Evolutionary conservation across 2,797 vertebrate genomes (phyloP).

Genomic region (Brachyalestes nurse): DNA sequence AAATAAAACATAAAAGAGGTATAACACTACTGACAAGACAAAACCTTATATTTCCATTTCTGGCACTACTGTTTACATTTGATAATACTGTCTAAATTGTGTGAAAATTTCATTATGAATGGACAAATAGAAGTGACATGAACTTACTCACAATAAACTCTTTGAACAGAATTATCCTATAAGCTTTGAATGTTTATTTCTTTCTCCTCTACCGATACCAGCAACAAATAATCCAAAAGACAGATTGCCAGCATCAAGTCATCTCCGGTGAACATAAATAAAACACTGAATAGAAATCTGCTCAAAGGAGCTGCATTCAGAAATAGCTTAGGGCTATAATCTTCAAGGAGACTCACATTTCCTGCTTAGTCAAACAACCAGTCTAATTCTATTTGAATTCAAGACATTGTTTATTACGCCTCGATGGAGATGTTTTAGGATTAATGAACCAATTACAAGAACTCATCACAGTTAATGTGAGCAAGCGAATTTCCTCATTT

Average conservation of each 20-base stretch:
- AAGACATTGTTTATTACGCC: neutral
- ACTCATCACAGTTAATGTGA: constrained; percentile 10
- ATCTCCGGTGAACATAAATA: neutral
- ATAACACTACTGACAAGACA: too few relatives aligned
- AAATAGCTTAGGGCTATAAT: neutral
- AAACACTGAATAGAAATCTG: neutral
- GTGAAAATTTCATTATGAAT: too few relatives aligned
- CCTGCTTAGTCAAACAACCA: neutral
- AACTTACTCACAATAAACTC: too few relatives aligned
- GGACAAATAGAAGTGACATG: too few relatives aligned
- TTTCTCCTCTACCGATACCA: too few relatives aligned
- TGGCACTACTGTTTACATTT: too few relatives aligned
- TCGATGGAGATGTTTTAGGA: neutral
- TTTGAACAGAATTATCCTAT: too few relatives aligned
- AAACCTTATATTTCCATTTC: too few relatives aligned
- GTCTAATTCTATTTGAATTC: neutral
- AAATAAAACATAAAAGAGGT: too few relatives aligned
- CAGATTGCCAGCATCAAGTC: neutral
- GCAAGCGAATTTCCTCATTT: constrained; percentile 9
- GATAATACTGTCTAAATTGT: too few relatives aligned
- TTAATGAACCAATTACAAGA: constrained; percentile 16
- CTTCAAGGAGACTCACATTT: constrained; percentile 10
- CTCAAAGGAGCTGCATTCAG: neutral
- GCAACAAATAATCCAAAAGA: neutral
- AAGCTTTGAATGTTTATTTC: too few relatives aligned